These are phyloP conservation scores for Digitonthophagus gazella DNA, from an alignment of 2,888 invertebrate genomes.

Conservation along the genomic window DNA sequence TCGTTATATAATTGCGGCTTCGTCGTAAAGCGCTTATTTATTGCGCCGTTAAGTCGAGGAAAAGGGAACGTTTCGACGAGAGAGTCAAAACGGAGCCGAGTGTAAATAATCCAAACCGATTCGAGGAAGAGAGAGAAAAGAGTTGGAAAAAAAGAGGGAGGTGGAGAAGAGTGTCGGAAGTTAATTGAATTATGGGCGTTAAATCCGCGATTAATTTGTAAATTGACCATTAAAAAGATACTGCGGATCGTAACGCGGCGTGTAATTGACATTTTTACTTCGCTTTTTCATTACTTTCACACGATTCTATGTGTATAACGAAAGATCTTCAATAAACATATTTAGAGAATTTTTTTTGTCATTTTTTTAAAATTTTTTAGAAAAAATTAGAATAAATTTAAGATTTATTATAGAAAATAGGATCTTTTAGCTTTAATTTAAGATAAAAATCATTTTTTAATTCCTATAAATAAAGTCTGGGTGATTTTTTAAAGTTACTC, in stretches of 20 bases:
- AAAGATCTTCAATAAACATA: too few species aligned
- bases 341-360: too few species aligned
- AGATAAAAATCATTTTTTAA: too few species aligned
- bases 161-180: not conserved
- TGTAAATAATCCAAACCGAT: not conserved
- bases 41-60: not conserved
- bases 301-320: too few species aligned
- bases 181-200: not conserved
- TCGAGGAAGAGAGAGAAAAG: not conserved
- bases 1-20: not conserved
- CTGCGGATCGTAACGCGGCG: not conserved
- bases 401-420: too few species aligned
- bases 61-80: not conserved
- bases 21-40: not conserved
- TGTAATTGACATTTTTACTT: not conserved
- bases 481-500: too few species aligned
- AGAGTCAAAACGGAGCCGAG: not conserved
- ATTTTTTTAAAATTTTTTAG: too few species aligned
- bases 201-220: not conserved
- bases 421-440: too few species aligned
- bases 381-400: too few species aligned
- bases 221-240: not conserved
- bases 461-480: too few species aligned
- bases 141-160: not conserved
- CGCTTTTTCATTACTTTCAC: not conserved